phyloP scores from a whole-genome alignment of 2,888 invertebrate genomes.

The Pachydiplax longipennis region DNA sequence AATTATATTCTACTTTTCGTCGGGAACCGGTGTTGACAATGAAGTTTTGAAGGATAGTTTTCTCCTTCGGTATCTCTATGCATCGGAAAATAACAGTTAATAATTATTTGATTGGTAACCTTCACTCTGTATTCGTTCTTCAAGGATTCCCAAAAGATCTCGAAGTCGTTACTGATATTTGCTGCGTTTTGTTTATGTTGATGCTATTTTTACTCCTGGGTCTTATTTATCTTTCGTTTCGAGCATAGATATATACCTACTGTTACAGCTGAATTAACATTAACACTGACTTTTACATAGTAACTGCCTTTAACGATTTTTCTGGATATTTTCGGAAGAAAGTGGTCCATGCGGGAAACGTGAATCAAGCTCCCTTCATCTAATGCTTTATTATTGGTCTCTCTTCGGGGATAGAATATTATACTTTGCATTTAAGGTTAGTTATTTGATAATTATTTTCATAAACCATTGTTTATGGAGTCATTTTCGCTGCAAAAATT shows the following conservation, averaged over 20 bases:
- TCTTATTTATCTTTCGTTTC: background rate
- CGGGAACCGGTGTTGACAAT: constrained; percentile 29
- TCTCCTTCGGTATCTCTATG: background rate
- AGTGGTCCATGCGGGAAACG: background rate
- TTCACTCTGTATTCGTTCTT: background rate
- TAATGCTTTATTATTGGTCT: background rate
- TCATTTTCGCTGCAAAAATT: too few relatives aligned
- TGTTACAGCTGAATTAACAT: background rate
- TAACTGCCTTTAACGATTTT: background rate
- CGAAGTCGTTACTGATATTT: background rate
- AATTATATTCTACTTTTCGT: background rate
- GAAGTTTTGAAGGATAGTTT: background rate
- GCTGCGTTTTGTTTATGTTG: background rate
- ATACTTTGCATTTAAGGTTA: background rate
- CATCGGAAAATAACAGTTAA: background rate
- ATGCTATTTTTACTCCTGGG: background rate
- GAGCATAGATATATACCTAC: background rate
- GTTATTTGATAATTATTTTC: background rate
- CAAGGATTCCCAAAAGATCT: background rate
- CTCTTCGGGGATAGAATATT: background rate
- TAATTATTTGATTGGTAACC: too few relatives aligned
- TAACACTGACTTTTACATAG: background rate
- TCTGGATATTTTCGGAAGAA: background rate
- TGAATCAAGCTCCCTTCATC: background rate
- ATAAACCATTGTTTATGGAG: background rate